phyloP scores from a whole-genome alignment of 2,113 vertebrate genomes.

The Saguinus imperator region DNA sequence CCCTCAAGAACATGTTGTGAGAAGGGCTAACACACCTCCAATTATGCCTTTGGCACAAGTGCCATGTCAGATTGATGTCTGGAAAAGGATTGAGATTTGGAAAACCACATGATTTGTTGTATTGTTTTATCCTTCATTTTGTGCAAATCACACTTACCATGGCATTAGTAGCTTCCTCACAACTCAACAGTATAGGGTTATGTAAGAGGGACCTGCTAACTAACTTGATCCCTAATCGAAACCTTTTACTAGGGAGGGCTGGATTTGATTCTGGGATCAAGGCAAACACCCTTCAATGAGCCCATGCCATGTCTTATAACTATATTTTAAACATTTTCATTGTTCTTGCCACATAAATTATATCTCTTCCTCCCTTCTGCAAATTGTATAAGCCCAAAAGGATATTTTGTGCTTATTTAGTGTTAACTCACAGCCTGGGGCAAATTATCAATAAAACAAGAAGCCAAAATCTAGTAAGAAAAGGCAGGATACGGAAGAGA shows the following conservation, averaged over 20 bases:
- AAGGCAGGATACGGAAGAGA: not conserved
- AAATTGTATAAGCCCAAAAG: not conserved
- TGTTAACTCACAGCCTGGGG: not conserved
- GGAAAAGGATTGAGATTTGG: constrained; percentile 38
- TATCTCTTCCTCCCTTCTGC: not conserved
- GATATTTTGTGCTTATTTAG: constrained; percentile 11
- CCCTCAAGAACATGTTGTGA: constrained; percentile 7
- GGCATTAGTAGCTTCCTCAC: constrained; percentile 37
- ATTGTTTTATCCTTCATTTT: constrained; percentile 41
- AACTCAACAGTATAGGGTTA: not conserved
- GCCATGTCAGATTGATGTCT: constrained; percentile 30
- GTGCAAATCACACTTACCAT: not conserved
- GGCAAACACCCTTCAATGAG: not conserved
- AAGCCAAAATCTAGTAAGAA: not conserved
- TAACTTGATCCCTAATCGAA: not conserved
- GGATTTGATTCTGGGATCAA: not conserved
- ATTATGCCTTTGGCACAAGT: constrained; percentile 44
- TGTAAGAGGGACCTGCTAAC: not conserved
- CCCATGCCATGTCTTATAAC: not conserved
- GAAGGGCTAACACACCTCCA: not conserved
- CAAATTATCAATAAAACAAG: constrained; percentile 36
- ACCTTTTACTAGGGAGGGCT: not conserved
- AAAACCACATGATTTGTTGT: not conserved
- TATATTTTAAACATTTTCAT: not conserved
- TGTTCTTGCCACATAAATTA: not conserved